Conservation (phyloP, 2,888 invertebrate genomes). For the Hemaris fuciformis region DNA sequence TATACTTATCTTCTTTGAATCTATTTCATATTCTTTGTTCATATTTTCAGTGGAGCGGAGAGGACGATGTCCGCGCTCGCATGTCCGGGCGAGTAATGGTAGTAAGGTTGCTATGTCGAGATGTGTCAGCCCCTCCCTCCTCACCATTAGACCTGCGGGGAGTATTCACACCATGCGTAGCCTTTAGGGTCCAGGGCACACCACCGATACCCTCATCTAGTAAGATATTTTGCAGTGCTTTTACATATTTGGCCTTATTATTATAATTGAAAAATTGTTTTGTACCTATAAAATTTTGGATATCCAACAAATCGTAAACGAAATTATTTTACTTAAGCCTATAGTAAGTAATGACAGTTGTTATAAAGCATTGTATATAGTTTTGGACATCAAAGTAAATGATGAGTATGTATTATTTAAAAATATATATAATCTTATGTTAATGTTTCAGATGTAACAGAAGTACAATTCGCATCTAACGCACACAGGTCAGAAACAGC, state of each 20-base stretch:
- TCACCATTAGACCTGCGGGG: constrained; percentile 78
- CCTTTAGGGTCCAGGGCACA: constrained; percentile 92
- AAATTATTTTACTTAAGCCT: too few relatives aligned
- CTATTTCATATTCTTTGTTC: constrained; percentile 41
- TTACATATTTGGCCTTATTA: too few relatives aligned
- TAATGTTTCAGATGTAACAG: constrained; percentile 84
- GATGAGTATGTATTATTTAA: too few relatives aligned
- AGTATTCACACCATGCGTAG: constrained; percentile 91
- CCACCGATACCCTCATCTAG: constrained; percentile 82
- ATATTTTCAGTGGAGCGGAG: constrained; percentile 89
- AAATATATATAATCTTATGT: not conserved
- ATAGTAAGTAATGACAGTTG: too few relatives aligned
- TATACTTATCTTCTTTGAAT: not conserved
- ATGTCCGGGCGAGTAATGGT: constrained; percentile 92
- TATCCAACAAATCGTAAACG: too few relatives aligned
- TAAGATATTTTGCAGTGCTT: not conserved
- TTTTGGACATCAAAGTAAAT: not conserved
- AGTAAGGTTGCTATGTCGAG: constrained; percentile 90
- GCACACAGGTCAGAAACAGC: constrained; percentile 80
- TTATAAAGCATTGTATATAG: too few relatives aligned
- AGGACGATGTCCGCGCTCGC: constrained; percentile 86
- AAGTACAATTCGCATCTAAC: constrained; percentile 88
- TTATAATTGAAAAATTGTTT: too few relatives aligned
- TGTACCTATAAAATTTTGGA: too few relatives aligned
- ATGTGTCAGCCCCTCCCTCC: constrained; percentile 80